Conservation (phyloP, 2,888 invertebrate genomes). For the Microctonus hyperodae region DNA sequence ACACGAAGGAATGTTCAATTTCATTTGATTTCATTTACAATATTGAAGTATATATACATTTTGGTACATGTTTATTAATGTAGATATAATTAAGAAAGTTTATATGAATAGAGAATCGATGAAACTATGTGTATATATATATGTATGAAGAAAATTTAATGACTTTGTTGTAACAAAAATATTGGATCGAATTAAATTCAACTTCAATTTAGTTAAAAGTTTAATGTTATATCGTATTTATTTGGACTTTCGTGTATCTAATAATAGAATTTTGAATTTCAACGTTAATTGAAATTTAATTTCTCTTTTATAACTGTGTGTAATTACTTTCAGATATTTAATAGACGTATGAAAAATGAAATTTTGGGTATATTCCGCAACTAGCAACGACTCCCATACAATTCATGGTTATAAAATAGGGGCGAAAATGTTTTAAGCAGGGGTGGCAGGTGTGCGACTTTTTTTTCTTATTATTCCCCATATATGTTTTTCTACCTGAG, state of each 20-base stretch:
- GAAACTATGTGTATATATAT: too few species aligned
- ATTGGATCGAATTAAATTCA: conserved; percentile 15
- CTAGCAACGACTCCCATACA: background rate
- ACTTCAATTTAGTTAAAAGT: background rate
- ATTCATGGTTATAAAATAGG: background rate
- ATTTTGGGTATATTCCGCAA: background rate
- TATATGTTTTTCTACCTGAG: background rate
- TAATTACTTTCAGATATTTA: too few species aligned
- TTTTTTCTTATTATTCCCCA: background rate
- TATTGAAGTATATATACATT: background rate
- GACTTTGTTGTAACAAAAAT: conserved; percentile 9
- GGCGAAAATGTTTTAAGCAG: too few species aligned
- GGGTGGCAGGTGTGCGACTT: background rate
- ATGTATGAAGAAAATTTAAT: conserved; percentile 11
- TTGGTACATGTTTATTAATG: background rate
- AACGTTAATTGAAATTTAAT: background rate
- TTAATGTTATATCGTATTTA: background rate
- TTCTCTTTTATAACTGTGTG: too few species aligned
- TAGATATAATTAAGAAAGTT: conserved; percentile 18
- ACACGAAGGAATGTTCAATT: conserved; percentile 5
- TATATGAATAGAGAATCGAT: conserved; percentile 1
- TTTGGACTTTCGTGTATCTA: background rate
- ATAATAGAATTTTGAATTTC: background rate
- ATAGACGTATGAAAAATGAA: too few species aligned
- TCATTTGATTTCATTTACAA: background rate